A percentile compares a stretch with the other conserved stretches of the same genome.
phyloP scores from a whole-genome alignment of 2,888 invertebrate species.

The Erebia ligea region DNA sequence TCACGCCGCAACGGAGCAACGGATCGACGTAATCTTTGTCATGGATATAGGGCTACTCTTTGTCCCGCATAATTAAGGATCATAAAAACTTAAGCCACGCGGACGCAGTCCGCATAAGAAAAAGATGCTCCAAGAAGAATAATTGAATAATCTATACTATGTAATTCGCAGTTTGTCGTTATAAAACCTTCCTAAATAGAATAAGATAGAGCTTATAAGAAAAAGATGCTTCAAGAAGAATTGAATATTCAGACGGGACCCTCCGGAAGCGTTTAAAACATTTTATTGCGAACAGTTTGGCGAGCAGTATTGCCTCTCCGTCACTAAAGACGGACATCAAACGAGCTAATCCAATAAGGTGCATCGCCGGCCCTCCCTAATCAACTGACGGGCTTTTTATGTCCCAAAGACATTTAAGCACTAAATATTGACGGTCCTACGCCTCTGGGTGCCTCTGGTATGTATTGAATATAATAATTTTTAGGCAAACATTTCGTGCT shows the following conservation, averaged over 20 bases:
- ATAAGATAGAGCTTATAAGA: no score
- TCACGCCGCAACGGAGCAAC: no score
- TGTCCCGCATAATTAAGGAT: no score
- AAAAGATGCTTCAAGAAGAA: neutral
- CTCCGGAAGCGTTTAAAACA: constrained; percentile 42
- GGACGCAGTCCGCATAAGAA: no score
- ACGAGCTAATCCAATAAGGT: constrained; percentile 79
- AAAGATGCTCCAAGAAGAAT: no score
- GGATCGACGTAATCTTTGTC: no score
- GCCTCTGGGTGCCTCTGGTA: neutral
- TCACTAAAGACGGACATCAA: constrained; percentile 66
- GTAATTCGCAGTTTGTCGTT: no score
- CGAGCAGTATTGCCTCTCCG: constrained; percentile 63
- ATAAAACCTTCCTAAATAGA: no score
- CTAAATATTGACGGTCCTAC: constrained; percentile 25
- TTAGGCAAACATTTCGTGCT: neutral
- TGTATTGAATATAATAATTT: neutral
- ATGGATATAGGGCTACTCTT: no score
- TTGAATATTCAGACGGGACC: constrained; percentile 20
- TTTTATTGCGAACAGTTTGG: constrained; percentile 71
- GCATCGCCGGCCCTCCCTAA: constrained; percentile 70
- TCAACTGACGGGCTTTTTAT: constrained; percentile 52
- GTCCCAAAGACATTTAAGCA: constrained; percentile 26
- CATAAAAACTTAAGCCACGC: no score
- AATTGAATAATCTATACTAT: no score